Evolutionary conservation across 2,113 vertebrate genomes (phyloP).

Genomic region (Opisthocomus hoazin): DNA sequence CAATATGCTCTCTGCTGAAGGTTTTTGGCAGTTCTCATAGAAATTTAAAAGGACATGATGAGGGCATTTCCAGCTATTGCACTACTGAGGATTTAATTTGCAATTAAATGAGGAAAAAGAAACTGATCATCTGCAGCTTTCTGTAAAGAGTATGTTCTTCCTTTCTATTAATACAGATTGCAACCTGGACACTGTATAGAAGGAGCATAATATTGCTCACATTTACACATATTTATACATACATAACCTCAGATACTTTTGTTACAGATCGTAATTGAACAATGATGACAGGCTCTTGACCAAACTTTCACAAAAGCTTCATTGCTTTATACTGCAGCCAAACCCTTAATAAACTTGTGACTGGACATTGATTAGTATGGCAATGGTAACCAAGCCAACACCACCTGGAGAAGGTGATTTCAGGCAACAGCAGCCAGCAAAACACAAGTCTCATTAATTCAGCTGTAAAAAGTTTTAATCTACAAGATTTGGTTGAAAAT

Average conservation of each 20-base stretch:
- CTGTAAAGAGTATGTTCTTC: neutral
- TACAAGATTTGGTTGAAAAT: neutral
- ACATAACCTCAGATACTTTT: neutral
- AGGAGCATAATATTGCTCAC: rapidly evolving
- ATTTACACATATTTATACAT: neutral
- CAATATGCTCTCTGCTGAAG: neutral
- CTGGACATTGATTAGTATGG: neutral
- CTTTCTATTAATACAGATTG: neutral
- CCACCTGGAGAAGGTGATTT: neutral
- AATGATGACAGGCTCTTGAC: neutral
- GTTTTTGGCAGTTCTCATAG: neutral
- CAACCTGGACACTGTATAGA: neutral
- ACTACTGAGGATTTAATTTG: neutral
- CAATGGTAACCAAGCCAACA: neutral
- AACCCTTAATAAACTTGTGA: neutral
- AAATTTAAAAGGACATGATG: neutral
- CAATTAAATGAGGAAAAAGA: neutral
- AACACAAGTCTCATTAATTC: neutral
- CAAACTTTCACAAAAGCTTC: neutral
- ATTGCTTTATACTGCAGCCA: neutral
- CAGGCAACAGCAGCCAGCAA: neutral
- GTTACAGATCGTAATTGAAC: neutral
- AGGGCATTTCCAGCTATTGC: neutral
- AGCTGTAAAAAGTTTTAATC: neutral
- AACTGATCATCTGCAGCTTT: neutral